These are phyloP conservation scores for Orbicella faveolata DNA, from an alignment of 64 coral and sea anemone species.

Conservation along the genomic window DNA sequence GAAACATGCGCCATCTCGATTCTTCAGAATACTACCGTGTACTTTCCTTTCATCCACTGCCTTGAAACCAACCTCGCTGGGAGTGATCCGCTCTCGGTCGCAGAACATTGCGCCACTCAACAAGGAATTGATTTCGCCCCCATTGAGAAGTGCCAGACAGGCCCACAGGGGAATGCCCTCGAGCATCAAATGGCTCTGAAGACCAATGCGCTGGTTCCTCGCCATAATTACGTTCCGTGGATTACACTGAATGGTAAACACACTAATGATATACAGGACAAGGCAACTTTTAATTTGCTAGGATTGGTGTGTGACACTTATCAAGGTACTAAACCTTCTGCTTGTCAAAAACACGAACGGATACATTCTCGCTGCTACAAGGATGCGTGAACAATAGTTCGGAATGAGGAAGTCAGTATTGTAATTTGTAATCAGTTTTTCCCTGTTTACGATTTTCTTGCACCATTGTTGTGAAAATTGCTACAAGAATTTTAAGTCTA, in stretches of 20 bases:
- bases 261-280: conserved; percentile 60
- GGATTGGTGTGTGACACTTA: conserved; percentile 62
- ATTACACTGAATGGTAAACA: conserved; percentile 76
- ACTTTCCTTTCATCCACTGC: conserved; percentile 82
- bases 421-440: neutral
- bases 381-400: neutral
- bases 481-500: too few relatives aligned
- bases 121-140: conserved; percentile 63
- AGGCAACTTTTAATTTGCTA: conserved; percentile 52
- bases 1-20: conserved; percentile 73
- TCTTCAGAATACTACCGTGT: conserved; percentile 33
- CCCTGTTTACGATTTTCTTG: neutral
- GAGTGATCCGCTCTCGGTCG: conserved; percentile 13
- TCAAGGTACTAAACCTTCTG: conserved; percentile 60
- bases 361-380: conserved; percentile 5
- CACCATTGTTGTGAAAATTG: too few relatives aligned
- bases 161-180: conserved; percentile 60
- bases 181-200: conserved; percentile 80
- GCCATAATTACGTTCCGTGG: conserved; percentile 71
- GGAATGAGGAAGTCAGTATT: neutral
- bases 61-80: conserved; percentile 29
- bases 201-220: conserved; percentile 61
- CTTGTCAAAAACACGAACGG: neutral
- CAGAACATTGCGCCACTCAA: conserved; percentile 35
- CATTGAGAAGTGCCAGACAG: conserved; percentile 58